A percentile compares a stretch with the other conserved stretches of the same genome.
Conservation (phyloP, 1,140 invertebrate species). For the Oppia nitens region DNA sequence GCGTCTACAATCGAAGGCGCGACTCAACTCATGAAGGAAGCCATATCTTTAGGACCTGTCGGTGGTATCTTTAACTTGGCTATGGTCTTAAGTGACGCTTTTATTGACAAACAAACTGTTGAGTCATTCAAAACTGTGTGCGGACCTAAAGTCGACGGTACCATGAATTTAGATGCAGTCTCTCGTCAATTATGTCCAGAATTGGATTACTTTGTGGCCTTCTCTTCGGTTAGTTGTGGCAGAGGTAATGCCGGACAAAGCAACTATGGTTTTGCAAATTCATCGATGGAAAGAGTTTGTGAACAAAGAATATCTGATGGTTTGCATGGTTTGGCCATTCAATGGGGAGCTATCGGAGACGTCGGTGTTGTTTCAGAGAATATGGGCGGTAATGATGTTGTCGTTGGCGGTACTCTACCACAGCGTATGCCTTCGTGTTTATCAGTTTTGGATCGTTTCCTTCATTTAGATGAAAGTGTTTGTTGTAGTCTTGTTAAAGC, state of each 20-base stretch:
- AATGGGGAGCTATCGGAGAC: conserved; percentile 94
- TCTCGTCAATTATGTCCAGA: conserved; percentile 53
- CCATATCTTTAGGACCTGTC: conserved; percentile 47
- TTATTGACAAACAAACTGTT: conserved; percentile 45
- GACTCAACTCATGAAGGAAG: conserved; percentile 36
- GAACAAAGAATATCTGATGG: conserved; percentile 59
- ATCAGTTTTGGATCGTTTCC: conserved; percentile 61
- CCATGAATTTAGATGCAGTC: conserved; percentile 51
- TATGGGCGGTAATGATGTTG: conserved; percentile 69
- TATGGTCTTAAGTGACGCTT: conserved; percentile 29
- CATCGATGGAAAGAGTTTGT: conserved; percentile 82
- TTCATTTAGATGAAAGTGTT: conserved; percentile 35
- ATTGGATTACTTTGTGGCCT: conserved; percentile 76
- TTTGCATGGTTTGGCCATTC: conserved; percentile 65
- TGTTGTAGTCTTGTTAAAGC: conserved; percentile 15
- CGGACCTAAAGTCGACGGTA: conserved; percentile 42
- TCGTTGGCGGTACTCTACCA: conserved; percentile 77
- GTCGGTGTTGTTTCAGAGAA: conserved; percentile 74
- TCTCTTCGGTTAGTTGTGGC: conserved; percentile 85
- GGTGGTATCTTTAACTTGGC: conserved; percentile 91
- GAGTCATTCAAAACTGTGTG: conserved; percentile 53
- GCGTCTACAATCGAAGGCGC: conserved; percentile 44
- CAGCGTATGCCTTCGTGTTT: conserved; percentile 80
- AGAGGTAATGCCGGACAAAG: conserved; percentile 83
- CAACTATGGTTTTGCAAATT: conserved; percentile 91